phyloP scores from a whole-genome alignment of 2,797 vertebrate genomes.

The Hypotaenidia philippensis region DNA sequence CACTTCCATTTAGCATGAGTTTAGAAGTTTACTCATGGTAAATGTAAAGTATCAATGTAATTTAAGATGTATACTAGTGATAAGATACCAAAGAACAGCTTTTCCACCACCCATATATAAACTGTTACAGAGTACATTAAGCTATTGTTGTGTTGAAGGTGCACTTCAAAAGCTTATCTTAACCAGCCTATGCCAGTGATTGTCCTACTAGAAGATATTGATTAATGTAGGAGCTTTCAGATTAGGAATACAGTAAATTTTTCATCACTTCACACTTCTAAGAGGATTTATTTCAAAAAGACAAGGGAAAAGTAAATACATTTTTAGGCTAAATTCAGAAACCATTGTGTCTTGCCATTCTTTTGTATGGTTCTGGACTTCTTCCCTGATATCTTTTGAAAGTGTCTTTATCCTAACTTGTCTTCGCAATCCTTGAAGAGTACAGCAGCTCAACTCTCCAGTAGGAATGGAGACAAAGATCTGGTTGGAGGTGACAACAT shows the following conservation, averaged over 20 bases:
- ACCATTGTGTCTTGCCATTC: background rate
- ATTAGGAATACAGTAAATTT: background rate
- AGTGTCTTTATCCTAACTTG: background rate
- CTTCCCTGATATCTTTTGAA: background rate
- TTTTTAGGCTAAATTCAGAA: background rate
- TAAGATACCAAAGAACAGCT: background rate
- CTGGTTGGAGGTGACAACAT: background rate
- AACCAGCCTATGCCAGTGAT: background rate
- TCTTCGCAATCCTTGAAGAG: background rate
- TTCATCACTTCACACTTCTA: background rate
- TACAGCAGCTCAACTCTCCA: background rate
- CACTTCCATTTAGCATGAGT: conserved; percentile 2
- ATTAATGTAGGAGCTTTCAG: background rate
- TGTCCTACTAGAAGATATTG: background rate
- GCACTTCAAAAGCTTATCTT: background rate
- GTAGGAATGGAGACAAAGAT: background rate
- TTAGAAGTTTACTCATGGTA: background rate
- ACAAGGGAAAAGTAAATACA: background rate
- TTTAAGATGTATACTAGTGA: background rate
- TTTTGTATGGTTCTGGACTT: background rate
- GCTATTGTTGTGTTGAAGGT: background rate
- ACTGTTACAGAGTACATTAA: background rate
- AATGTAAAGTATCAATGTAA: background rate
- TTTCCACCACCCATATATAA: background rate
- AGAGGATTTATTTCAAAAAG: background rate